phyloP scores from a whole-genome alignment of 1,140 invertebrate species.

The Apolygus lucorum region DNA sequence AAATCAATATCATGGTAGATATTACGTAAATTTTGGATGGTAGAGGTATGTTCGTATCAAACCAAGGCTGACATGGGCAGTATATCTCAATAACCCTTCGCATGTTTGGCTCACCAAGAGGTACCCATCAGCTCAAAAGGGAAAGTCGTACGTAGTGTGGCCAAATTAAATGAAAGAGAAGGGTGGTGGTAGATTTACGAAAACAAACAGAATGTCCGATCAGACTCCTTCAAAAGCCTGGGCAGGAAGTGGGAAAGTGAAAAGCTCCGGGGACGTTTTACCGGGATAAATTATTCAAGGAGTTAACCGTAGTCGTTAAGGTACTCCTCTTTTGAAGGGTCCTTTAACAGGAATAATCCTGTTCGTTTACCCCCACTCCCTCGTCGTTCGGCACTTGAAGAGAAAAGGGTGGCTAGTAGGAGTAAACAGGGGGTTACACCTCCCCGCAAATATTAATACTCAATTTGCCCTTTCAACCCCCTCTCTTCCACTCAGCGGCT shows the following conservation, averaged over 20 bases:
- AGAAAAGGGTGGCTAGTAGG: background rate
- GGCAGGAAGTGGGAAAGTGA: background rate
- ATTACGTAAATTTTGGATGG: no score
- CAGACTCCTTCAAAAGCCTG: background rate
- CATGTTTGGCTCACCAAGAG: no score
- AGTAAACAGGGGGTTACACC: background rate
- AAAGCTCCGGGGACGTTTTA: background rate
- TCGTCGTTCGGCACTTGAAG: background rate
- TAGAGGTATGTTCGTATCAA: no score
- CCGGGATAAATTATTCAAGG: background rate
- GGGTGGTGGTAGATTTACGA: no score
- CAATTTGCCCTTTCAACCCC: background rate
- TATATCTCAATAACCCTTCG: no score
- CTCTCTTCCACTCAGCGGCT: background rate
- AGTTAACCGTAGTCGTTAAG: background rate
- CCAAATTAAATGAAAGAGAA: no score
- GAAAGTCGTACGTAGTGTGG: no score
- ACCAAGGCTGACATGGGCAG: no score
- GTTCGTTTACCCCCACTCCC: background rate
- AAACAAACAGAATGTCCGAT: background rate
- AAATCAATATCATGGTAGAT: no score
- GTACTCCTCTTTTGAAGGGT: background rate
- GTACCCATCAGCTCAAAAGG: no score
- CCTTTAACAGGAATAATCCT: background rate
- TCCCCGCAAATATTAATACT: conserved; percentile 4